Evolutionary conservation across 2,888 invertebrate species (phyloP).

Genomic region (Hermodice carunculata): DNA sequence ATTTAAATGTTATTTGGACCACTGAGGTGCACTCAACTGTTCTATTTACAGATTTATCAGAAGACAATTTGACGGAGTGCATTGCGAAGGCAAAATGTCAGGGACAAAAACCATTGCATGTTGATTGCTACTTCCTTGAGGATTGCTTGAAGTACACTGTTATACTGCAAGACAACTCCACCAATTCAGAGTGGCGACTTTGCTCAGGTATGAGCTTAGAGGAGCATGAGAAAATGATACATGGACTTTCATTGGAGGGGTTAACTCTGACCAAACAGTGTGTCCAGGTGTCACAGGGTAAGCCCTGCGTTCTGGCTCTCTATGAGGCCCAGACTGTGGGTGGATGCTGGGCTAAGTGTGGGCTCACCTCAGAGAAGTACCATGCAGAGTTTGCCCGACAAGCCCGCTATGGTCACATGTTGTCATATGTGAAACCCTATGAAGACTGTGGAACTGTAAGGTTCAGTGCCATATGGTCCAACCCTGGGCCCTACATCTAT

Average conservation of each 20-base stretch:
- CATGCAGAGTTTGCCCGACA: conserved; percentile 16
- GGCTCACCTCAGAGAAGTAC: conserved; percentile 14
- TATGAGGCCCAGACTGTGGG: conserved; percentile 9
- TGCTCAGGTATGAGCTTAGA: too few relatives aligned
- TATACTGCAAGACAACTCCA: too few relatives aligned
- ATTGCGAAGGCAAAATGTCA: too few relatives aligned
- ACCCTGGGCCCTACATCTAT: conserved; percentile 26
- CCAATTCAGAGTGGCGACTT: too few relatives aligned
- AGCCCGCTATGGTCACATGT: conserved; percentile 27
- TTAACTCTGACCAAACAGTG: too few relatives aligned
- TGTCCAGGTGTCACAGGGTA: too few relatives aligned
- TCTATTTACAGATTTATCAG: too few relatives aligned
- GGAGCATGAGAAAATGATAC: too few relatives aligned
- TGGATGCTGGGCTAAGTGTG: conserved; percentile 13
- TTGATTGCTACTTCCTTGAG: neutral
- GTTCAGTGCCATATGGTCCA: conserved; percentile 22
- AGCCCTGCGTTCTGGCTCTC: conserved; percentile 11
- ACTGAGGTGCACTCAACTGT: conserved; percentile 5
- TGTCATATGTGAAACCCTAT: conserved; percentile 22
- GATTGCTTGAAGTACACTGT: neutral
- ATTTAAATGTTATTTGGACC: conserved; percentile 47
- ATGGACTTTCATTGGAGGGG: too few relatives aligned
- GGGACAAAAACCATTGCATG: too few relatives aligned
- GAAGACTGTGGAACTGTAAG: conserved; percentile 6
- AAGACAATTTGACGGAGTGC: too few relatives aligned